A percentile compares a stretch with the other conserved stretches of the same genome.
Conservation (phyloP, 2,113 vertebrate genomes). For the Antechinus stuartii region DNA sequence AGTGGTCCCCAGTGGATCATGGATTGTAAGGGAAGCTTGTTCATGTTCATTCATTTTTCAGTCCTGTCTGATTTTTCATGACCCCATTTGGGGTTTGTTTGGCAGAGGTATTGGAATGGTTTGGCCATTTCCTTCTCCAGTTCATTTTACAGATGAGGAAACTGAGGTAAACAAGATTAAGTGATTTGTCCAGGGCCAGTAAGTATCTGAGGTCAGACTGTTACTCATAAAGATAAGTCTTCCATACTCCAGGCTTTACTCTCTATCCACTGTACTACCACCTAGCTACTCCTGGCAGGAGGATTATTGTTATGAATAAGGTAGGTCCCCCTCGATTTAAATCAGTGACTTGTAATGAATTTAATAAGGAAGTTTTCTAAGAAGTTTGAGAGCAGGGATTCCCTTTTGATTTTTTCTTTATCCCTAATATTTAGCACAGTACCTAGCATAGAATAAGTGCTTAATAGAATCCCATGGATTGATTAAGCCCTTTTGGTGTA, state of each 20-base stretch:
- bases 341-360: background rate
- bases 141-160: background rate
- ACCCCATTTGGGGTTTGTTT: background rate
- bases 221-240: background rate
- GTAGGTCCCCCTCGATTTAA: background rate
- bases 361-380: background rate
- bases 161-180: background rate
- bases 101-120: background rate
- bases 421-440: background rate
- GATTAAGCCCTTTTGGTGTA: background rate
- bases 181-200: background rate
- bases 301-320: background rate
- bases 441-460: background rate
- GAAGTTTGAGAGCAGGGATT: background rate
- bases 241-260: background rate
- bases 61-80: background rate
- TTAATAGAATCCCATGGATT: background rate
- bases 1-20: background rate
- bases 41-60: background rate
- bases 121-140: background rate
- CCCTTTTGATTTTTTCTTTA: background rate
- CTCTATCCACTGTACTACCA: background rate
- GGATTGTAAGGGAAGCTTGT: background rate
- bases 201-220: background rate
- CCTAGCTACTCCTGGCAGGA: background rate